phyloP scores from a whole-genome alignment of 1,140 invertebrate species.

The Drosophila melanogaster region Release_6_plus_ISO1_MT NT_037436.4:3881501-3882000 shows the following conservation, averaged over 20 bases:
- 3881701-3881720: conserved; percentile 61
- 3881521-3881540: conserved; percentile 54
- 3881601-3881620: background rate
- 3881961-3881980: background rate
- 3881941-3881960: conserved; percentile 18
- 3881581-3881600: conserved; percentile 26
- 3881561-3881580: conserved; percentile 41
- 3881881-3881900: conserved; percentile 41
- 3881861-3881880: conserved; percentile 11
- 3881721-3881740: conserved; percentile 79
- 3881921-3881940: conserved; percentile 1
- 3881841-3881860: conserved; percentile 10
- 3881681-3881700: conserved; percentile 74
- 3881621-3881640: conserved; percentile 1
- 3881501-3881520: conserved; percentile 79
- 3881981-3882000: conserved; percentile 13
- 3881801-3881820: conserved; percentile 72
- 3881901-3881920: conserved; percentile 44
- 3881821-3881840: conserved; percentile 49
- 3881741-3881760: conserved; percentile 77
- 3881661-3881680: conserved; percentile 30
- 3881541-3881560: conserved; percentile 20
- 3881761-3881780: conserved; percentile 45
- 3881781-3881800: conserved; percentile 56
- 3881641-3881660: background rate